phyloP scores from a whole-genome alignment of 2,113 vertebrate species.

The Notechis scutatus region DNA sequence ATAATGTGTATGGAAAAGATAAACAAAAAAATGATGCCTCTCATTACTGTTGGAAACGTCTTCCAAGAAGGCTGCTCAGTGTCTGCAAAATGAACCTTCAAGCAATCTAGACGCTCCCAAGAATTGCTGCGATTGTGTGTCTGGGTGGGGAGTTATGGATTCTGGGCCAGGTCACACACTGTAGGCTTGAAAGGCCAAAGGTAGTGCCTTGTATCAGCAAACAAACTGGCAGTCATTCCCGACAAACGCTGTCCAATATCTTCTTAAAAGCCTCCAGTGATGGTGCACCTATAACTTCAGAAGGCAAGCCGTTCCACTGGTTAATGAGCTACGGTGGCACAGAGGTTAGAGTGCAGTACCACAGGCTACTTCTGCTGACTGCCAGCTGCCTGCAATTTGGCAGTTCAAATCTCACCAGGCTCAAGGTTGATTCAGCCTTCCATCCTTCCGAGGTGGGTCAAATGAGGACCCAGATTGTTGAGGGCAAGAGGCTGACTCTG shows the following conservation, averaged over 20 bases:
- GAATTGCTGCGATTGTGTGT: neutral
- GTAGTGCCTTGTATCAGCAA: neutral
- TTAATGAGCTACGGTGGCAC: neutral
- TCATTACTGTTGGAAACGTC: neutral
- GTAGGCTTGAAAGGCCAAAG: neutral
- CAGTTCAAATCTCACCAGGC: too few relatives aligned
- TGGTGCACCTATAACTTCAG: neutral
- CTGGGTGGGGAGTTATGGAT: neutral
- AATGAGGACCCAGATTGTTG: too few relatives aligned
- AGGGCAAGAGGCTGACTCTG: too few relatives aligned
- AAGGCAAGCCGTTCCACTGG: neutral
- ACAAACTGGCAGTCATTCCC: neutral
- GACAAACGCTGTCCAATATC: neutral
- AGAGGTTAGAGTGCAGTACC: too few relatives aligned
- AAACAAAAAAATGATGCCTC: neutral
- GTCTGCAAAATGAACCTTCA: neutral
- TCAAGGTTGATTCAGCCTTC: too few relatives aligned
- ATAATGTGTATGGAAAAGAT: neutral
- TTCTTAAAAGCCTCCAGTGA: neutral
- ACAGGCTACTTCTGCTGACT: too few relatives aligned
- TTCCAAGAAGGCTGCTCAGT: neutral
- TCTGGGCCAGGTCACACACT: neutral
- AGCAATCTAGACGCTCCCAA: neutral
- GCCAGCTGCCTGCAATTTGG: too few relatives aligned
- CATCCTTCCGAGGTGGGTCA: too few relatives aligned